Conservation (phyloP, 2,888 invertebrate genomes). For the Papilio gigon region DNA sequence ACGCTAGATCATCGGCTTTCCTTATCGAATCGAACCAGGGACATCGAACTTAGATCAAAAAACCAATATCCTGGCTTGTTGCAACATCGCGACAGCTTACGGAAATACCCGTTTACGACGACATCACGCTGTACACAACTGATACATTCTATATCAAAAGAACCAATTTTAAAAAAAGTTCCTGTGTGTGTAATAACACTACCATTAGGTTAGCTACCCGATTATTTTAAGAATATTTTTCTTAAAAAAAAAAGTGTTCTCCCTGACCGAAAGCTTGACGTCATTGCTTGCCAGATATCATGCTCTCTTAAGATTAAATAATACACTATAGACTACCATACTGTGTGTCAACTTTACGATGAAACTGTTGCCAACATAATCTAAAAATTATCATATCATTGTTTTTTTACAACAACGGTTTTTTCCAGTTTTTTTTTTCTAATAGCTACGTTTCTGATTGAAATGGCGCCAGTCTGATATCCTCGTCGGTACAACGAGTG, state of each 20-base stretch:
- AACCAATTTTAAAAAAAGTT: too few species aligned
- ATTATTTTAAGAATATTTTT: too few species aligned
- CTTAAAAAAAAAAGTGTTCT: too few species aligned
- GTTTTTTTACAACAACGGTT: conserved; percentile 13
- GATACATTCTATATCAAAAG: too few species aligned
- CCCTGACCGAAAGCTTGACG: too few species aligned
- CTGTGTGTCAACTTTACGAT: not conserved
- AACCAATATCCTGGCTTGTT: conserved; percentile 64
- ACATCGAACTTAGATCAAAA: conserved; percentile 47
- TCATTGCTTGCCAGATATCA: too few species aligned
- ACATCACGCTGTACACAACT: not conserved
- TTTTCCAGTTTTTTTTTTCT: conserved; percentile 51
- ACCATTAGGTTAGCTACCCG: too few species aligned
- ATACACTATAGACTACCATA: too few species aligned
- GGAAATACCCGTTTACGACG: conserved; percentile 7
- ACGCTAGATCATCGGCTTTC: conserved; percentile 46
- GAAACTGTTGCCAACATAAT: not conserved
- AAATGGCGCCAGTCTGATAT: conserved; percentile 59
- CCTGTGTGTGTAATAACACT: too few species aligned
- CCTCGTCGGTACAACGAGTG: conserved; percentile 59
- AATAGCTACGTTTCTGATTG: conserved; percentile 56
- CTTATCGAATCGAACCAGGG: conserved; percentile 46
- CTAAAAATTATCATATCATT: not conserved
- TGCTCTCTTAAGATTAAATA: too few species aligned
- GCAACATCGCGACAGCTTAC: not conserved